A percentile compares a stretch with the other conserved stretches of the same genome.
Conservation (phyloP, 2,797 vertebrate genomes). For the Eulemur albifrons region DNA sequence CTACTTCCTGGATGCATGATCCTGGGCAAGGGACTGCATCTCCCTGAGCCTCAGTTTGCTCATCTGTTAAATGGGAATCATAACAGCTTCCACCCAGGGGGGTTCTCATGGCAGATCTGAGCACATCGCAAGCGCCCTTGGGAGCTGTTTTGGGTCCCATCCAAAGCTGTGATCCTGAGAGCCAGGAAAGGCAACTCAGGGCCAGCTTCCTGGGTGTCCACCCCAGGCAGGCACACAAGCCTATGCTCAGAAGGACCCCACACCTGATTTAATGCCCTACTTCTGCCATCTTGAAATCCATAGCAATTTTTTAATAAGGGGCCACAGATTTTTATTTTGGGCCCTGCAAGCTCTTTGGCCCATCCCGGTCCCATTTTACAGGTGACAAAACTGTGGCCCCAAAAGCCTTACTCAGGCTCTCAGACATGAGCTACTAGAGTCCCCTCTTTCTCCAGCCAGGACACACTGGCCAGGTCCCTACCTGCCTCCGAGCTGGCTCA, state of each 20-base stretch:
- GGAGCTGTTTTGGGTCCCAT: not conserved
- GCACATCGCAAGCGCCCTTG: not conserved
- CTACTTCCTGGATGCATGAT: not conserved
- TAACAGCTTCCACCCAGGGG: too few species aligned
- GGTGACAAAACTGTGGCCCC: not conserved
- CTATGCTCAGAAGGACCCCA: not conserved
- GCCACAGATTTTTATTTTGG: not conserved
- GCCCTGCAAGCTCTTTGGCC: not conserved
- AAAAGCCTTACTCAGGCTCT: not conserved
- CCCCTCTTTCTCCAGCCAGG: not conserved
- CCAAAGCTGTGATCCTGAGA: not conserved
- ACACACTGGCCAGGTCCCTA: not conserved
- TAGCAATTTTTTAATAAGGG: not conserved
- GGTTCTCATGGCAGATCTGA: not conserved
- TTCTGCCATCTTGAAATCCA: not conserved
- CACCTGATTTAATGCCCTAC: not conserved
- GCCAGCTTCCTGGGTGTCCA: not conserved
- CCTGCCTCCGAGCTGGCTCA: not conserved
- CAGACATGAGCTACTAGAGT: not conserved
- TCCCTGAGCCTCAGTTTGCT: not conserved
- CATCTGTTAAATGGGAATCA: not conserved
- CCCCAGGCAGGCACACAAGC: not conserved
- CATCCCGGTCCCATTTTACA: not conserved
- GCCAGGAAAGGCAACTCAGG: not conserved
- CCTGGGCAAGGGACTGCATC: not conserved